phyloP scores from a whole-genome alignment of 2,797 vertebrate genomes.

The Sphaeramia orbicularis region DNA sequence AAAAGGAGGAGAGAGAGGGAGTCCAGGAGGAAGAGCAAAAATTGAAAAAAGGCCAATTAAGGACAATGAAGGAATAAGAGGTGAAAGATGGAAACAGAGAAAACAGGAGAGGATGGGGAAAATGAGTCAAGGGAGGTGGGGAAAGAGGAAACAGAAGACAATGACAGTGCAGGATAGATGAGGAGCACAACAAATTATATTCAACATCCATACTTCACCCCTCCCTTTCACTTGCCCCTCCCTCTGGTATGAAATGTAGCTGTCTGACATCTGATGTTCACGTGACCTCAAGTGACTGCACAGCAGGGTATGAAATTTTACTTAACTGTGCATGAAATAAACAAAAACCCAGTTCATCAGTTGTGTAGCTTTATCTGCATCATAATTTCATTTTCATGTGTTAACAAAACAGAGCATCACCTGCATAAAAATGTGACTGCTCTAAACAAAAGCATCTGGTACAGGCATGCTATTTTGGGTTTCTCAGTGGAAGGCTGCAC shows the following conservation, averaged over 20 bases:
- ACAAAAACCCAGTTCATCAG: neutral
- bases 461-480: conserved; percentile 26
- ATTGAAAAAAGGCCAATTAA: neutral
- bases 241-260: conserved; percentile 50
- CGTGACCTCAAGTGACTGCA: conserved; percentile 46
- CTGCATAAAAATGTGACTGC: conserved; percentile 11
- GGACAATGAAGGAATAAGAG: conserved; percentile 1
- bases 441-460: conserved; percentile 21
- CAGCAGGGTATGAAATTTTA: neutral
- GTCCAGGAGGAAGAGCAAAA: neutral
- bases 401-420: conserved; percentile 6
- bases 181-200: conserved; percentile 40
- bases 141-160: conserved; percentile 17
- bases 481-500: neutral
- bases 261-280: conserved; percentile 41
- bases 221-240: conserved; percentile 24
- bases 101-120: conserved; percentile 1
- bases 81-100: conserved; percentile 11
- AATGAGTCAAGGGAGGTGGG: conserved; percentile 6
- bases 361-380: neutral
- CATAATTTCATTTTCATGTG: neutral
- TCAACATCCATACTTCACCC: conserved; percentile 15
- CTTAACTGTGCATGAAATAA: neutral
- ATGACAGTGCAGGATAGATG: neutral
- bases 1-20: conserved; percentile 7